Base-by-base conservation (phyloP, 1,140 invertebrate species). In the Bombus pyrosoma region DNA sequence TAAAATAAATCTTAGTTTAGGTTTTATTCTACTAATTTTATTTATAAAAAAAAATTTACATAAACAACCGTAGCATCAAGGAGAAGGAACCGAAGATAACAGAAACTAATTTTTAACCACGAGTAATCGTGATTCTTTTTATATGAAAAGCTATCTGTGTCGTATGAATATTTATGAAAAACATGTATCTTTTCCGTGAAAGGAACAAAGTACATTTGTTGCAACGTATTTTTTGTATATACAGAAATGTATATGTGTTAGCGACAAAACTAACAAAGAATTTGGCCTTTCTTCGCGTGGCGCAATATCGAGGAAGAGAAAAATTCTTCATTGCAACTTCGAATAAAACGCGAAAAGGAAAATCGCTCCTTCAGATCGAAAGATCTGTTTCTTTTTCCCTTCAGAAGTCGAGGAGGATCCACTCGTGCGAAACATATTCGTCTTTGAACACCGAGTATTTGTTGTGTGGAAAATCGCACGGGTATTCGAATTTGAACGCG, bases 281-380 rank as follows among this genome's bases (percentile, higher is more conserved):
- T 69, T 10, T 34, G 18, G 2, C 34, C 8, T 32, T 73, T 34
- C 47, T 43, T n/a, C 47, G 3, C 3, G 3, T 8, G 9, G n/a
- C 37, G 34, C 47, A 41, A 72, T 34, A 59, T 47, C 47, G n/a
- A 32, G 13, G n/a, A 32, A 10, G 37, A n/a, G 41, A 13, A 39
- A 74, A 8, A 43, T 34, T 34, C 22, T 15, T 13, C 32, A 10
- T 68, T 9, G 32, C 64, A 68, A 28, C 34, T 18, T 43, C 28
- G 59, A n/a, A n/a, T 18, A 32, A 15, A 66, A 66, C 12, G 9
- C 1, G 25, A 43, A 43, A 66, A 83, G 72, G 43, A 83, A 77
- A 57, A 83, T 77, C 37, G 62, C 81, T 77, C 1, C 59, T 68
- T 76, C 41, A n/a, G 43, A 74, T 66, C 74, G 73, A 25, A n/a